A percentile compares a stretch with the other conserved stretches of the same genome.
Conservation (phyloP, 2,888 invertebrate species). For the Parnassius smintheus region DNA sequence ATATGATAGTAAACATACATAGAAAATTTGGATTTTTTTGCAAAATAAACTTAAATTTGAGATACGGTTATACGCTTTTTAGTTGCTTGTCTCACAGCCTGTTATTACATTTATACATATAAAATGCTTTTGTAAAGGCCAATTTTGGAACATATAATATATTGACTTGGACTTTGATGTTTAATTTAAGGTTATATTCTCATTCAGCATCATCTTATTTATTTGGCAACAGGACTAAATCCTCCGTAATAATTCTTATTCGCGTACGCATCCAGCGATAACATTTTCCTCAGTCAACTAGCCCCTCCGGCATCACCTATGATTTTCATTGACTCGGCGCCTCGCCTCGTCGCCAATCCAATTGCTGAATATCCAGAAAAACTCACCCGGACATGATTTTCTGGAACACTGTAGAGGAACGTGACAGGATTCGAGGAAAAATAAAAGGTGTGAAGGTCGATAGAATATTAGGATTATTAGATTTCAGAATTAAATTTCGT, state of each 20-base stretch:
- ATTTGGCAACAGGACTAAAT: no score
- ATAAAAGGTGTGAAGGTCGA: neutral
- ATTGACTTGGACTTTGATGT: no score
- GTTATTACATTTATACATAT: no score
- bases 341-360: slow-evolving; percentile 10
- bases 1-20: no score
- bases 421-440: slow-evolving; percentile 6
- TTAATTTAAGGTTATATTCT: no score
- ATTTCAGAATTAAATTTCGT: neutral
- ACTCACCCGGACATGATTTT: slow-evolving; percentile 13
- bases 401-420: slow-evolving; percentile 1
- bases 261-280: slow-evolving; percentile 5
- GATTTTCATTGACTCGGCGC: slow-evolving; percentile 16
- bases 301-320: slow-evolving; percentile 16
- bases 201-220: no score
- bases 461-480: neutral
- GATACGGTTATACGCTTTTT: no score
- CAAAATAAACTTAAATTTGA: no score
- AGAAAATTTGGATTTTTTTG: no score
- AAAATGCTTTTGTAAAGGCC: no score
- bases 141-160: no score
- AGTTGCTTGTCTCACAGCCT: no score
- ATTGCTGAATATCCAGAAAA: slow-evolving; percentile 10
- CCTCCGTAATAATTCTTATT: neutral
- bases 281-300: neutral